Evolutionary conservation across 2,888 invertebrate genomes (phyloP), one percentile per base, ranked within the genome.

Genomic region (Heliconius ismenius): DNA sequence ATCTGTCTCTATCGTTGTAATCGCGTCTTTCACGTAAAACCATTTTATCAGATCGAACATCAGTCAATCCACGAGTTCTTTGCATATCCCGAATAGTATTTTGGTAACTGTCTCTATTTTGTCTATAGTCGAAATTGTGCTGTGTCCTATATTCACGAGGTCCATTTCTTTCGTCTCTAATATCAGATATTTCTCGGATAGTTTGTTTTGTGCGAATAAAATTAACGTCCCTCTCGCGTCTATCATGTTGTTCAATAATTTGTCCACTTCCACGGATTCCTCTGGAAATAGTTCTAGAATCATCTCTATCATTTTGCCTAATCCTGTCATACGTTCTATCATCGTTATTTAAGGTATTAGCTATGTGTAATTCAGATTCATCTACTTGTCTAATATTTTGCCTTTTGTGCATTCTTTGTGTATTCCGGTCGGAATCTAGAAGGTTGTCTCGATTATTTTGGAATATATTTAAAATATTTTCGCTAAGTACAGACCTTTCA

Each of bases 361-460:
- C 26, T 26, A 18, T 49, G 13, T 21, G 68, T 24, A 18, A 28
- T 10, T 58, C 32, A 6, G 28, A n/a, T 32, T n/a, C 32, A 70
- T 32, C 54, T 32, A 32, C 28, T 70, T 15, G 54, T 70, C 54
- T 70, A 15, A 32, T n/a, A 54, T 58, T 32, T 58, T 32, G 70
- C n/a, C n/a, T 54, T n/a, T 21, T n/a, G 28, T 32, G 21, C 11
- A 54, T 28, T 9, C 15, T 32, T 58, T 32, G 28, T 7, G 58
- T 15, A 15, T 70, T n/a, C 15, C 7, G 54, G 28, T 32, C 15
- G 9, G 21, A 13, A 1, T 58, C n/a, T 28, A 21, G 15, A 32
- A 70, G 28, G 28, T 58, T n/a, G 7, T 54, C 13, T 32, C 28
- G 32, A n/a, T 49, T 70, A 32, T 70, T 58, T 32, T n/a, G 69